Base-by-base conservation (phyloP, 30 jellyfish, hydroid and myxozoan genomes). In the Aurelia sp. region DNA sequence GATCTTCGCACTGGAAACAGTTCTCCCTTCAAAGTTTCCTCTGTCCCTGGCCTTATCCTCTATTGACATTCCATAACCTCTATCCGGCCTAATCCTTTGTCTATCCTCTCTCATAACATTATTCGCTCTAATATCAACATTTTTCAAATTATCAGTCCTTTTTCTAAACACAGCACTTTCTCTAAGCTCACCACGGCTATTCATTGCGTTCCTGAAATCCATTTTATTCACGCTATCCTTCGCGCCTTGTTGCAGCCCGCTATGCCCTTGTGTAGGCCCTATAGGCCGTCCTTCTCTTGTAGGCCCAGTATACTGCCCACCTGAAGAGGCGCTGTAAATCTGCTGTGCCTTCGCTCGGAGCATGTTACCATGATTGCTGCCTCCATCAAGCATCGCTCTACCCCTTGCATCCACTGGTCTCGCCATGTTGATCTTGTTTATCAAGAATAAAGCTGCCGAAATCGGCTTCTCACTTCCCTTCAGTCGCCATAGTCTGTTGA, bases 301-400 rank as follows among this genome's bases (percentile, higher is more conserved):
- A 67, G 78, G 78, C 78, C 78, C 55, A 1, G 20, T n/a, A n/a
- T 20, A 9, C 21, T n/a, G 10, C 58, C 51, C 78, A 27, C 78
- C 78, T 13, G 74, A 33, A 19, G 91, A 50, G 20, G 80, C 58
- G 60, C 71, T 21, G 59, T 47, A 81, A 51, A 63, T 65, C 67
- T 67, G 91, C 84, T 70, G 91, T 19, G 91, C 63, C 67, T 81
- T 81, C 24, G 76, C 68, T 58, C 82, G 67, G 20, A 81, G 52
- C 53, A 67, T 16, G 55, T 68, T 69, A 0, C 30, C 84, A 33
- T 53, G 84, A 52, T 30, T 22, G 48, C 9, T 50, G 38, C 84
- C 91, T n/a, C 62, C 27, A 9, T 63, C 30, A 22, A 15, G 67
- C 53, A 50, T 47, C 17, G 24, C 35, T 68, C 24, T 81, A 65